Evolutionary conservation across 2,113 vertebrate genomes (phyloP), one percentile per base, ranked within the genome.

Genomic region (Macquaria australasica): DNA sequence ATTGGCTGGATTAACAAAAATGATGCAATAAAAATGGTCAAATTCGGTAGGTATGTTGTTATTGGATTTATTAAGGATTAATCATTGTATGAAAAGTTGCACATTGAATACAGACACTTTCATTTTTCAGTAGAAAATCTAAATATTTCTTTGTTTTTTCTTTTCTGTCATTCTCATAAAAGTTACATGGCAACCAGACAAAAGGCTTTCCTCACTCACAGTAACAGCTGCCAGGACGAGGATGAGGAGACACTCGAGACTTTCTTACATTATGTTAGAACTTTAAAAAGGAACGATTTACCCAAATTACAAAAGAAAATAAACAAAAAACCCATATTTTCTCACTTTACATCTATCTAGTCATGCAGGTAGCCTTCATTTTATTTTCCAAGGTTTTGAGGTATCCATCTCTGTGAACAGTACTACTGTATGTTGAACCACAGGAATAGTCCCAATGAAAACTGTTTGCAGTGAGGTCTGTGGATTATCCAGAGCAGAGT

Each of bases 1-100:
- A 20, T 7, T 48, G 5, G 50, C 2, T 18, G 18, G 50, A 20
- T 7, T 48, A 16, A 48, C 14, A 48, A 51, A 20, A 51, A 51
- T 7, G 2, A 51, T 51, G 5, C 10, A 41, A 28, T 8, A 71
- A 58, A 80, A 18, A 25, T 0, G 28, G 23, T 60, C 0, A 43
- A 2, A 56, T 8, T 6, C 16, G 1, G 3, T 0, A 18, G 12
- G 3, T 16, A 1, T 25, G 5, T 37, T 11, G 2, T 81, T 56
- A 8, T n/a, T 39, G 21, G 7, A 31, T 87, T 81, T 79, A 78
- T 75, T 79, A 11, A 34, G 25, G 12, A 50, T 56, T 3, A 20
- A 50, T 68, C 12, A 21, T 31, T 20, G 8, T 73, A 81, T 68
- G 56, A 82, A 82, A 85, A 50, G 55, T 28, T 70, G 31, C 37